A percentile compares a stretch with the other conserved stretches of the same genome.
These are phyloP conservation scores for Drosophila setifemur DNA, from an alignment of 1,140 invertebrate species.

Conservation along the genomic window DNA sequence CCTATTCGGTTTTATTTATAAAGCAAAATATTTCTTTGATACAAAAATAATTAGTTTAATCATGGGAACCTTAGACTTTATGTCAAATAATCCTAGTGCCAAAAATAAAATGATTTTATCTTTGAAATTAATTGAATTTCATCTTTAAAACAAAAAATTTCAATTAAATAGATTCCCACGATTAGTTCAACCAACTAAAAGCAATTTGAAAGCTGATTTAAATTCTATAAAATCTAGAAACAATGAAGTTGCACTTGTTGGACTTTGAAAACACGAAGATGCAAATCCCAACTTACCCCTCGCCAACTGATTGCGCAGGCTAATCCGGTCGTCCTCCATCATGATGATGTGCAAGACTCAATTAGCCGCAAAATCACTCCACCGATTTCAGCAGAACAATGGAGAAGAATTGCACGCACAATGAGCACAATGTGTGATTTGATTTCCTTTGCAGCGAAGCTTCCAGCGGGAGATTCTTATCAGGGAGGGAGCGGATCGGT, in stretches of 20 bases:
- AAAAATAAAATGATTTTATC: too few relatives aligned
- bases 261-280: not conserved
- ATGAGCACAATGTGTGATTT: not conserved
- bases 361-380: constrained; percentile 4
- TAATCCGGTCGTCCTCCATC: constrained; percentile 38
- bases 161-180: too few relatives aligned
- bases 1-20: too few relatives aligned
- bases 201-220: too few relatives aligned
- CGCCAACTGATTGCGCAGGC: constrained; percentile 38
- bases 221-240: not conserved
- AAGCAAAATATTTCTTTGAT: too few relatives aligned
- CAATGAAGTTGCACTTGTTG: not conserved
- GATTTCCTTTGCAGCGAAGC: not conserved
- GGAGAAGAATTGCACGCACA: constrained; percentile 4
- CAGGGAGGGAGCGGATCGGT: constrained; percentile 2
- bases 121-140: too few relatives aligned
- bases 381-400: constrained; percentile 13
- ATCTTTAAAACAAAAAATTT: too few relatives aligned
- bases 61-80: too few relatives aligned
- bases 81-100: too few relatives aligned
- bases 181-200: too few relatives aligned
- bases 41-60: too few relatives aligned
- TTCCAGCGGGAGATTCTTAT: not conserved
- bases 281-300: constrained; percentile 31
- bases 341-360: constrained; percentile 27